Evolutionary conservation across 2,797 vertebrate species (phyloP).

Genomic region (Paratrypauchen microcephalus): DNA sequence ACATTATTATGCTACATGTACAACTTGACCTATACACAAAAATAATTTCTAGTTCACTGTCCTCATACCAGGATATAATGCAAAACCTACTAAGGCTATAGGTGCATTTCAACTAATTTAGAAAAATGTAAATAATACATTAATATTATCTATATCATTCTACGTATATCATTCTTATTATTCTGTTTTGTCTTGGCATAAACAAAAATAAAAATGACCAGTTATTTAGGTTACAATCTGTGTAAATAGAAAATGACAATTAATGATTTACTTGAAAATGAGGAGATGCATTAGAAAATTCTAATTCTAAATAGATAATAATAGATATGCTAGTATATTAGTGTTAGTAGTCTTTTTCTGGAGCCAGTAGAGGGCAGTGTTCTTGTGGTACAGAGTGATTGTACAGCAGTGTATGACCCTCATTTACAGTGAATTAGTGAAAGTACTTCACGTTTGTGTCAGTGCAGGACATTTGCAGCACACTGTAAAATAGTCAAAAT

Average conservation of each 20-base stretch:
- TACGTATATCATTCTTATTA: neutral
- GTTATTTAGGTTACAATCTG: neutral
- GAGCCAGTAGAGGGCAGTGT: conserved; percentile 72
- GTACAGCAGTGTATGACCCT: conserved; percentile 37
- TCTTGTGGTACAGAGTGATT: conserved; percentile 53
- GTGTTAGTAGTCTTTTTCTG: conserved; percentile 17
- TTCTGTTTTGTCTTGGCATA: neutral
- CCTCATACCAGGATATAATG: conserved; percentile 13
- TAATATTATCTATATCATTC: neutral
- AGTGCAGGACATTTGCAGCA: conserved; percentile 9
- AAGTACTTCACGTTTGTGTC: conserved; percentile 3
- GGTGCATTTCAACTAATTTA: conserved; percentile 38
- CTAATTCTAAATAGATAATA: neutral
- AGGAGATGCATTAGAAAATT: neutral
- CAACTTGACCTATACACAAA: neutral
- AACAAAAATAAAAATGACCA: neutral
- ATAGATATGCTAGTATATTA: neutral
- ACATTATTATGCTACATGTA: neutral
- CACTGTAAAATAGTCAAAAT: conserved; percentile 8
- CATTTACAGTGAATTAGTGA: conserved; percentile 16
- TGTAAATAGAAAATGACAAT: neutral
- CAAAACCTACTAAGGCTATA: conserved; percentile 52
- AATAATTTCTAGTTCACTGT: neutral
- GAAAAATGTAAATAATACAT: neutral
- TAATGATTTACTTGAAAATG: neutral